Conservation (phyloP, 2,888 invertebrate species). For the Microctonus aethiopoides region DNA sequence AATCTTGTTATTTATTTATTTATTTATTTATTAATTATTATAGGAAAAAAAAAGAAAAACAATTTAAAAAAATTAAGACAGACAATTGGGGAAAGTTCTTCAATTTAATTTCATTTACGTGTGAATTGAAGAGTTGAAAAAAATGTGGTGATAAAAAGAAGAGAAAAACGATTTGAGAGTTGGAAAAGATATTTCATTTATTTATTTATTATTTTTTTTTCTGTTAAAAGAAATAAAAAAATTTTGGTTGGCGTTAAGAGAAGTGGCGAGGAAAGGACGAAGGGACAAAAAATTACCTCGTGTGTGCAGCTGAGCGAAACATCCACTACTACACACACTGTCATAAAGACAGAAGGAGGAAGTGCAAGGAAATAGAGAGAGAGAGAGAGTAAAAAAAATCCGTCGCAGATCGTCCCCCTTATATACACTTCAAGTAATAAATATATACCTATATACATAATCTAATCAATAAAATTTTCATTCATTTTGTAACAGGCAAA, state of each 20-base stretch:
- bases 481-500: no score
- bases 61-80: no score
- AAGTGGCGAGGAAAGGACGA: not conserved
- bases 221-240: constrained; percentile 5
- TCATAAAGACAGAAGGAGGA: not conserved
- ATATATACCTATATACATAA: constrained; percentile 20
- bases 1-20: no score
- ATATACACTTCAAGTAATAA: constrained; percentile 57
- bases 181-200: no score
- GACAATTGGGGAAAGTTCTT: no score
- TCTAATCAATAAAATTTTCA: not conserved
- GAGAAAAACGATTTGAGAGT: no score
- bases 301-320: constrained; percentile 21
- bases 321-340: constrained; percentile 1
- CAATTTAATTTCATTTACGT: no score
- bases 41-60: no score
- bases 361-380: not conserved
- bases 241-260: constrained; percentile 20
- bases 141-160: no score
- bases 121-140: no score
- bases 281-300: not conserved
- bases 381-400: constrained; percentile 4
- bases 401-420: constrained; percentile 36
- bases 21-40: no score
- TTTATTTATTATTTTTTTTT: no score